Percentiles rank a stretch among this genome's conserved stretches.
Evolutionary conservation across 2,797 vertebrate species (phyloP).

Genomic region (Trachurus trachurus): DNA sequence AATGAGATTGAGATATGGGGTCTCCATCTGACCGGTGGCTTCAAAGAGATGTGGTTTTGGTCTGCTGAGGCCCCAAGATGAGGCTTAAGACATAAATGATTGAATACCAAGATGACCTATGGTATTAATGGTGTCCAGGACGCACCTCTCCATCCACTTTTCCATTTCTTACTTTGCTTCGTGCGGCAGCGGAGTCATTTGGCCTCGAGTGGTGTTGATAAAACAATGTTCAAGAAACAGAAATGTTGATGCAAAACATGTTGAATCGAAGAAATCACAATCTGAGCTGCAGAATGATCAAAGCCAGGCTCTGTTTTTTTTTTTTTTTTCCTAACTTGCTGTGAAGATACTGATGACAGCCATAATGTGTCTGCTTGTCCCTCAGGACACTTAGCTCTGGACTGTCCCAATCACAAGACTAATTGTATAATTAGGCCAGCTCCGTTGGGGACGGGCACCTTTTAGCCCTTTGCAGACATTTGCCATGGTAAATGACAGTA

Average conservation of each 20-base stretch:
- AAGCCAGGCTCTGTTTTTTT: conserved; percentile 25
- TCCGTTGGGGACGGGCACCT: conserved; percentile 85
- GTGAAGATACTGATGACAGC: conserved; percentile 82
- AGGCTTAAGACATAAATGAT: conserved; percentile 76
- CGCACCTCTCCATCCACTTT: conserved; percentile 31
- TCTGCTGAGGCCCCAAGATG: conserved; percentile 67
- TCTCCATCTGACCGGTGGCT: conserved; percentile 75
- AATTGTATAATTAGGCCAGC: conserved; percentile 88
- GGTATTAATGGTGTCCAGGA: conserved; percentile 54
- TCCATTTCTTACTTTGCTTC: conserved; percentile 7
- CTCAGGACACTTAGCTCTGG: conserved; percentile 83
- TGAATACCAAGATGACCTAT: conserved; percentile 78
- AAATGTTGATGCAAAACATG: not conserved
- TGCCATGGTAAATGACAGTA: conserved; percentile 85
- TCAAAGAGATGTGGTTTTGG: conserved; percentile 73
- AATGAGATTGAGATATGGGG: conserved; percentile 79
- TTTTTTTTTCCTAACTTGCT: conserved; percentile 36
- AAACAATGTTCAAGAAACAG: not conserved
- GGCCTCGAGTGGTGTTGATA: not conserved
- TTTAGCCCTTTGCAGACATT: conserved; percentile 85
- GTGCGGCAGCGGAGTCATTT: not conserved
- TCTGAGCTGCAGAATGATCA: conserved; percentile 33
- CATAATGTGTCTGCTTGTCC: conserved; percentile 84
- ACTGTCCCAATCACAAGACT: conserved; percentile 87
- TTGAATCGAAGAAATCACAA: conserved; percentile 29